A percentile compares a stretch with the other conserved stretches of the same genome.
phyloP scores from a whole-genome alignment of 1,140 invertebrate species.

The Helicoverpa zea region DNA sequence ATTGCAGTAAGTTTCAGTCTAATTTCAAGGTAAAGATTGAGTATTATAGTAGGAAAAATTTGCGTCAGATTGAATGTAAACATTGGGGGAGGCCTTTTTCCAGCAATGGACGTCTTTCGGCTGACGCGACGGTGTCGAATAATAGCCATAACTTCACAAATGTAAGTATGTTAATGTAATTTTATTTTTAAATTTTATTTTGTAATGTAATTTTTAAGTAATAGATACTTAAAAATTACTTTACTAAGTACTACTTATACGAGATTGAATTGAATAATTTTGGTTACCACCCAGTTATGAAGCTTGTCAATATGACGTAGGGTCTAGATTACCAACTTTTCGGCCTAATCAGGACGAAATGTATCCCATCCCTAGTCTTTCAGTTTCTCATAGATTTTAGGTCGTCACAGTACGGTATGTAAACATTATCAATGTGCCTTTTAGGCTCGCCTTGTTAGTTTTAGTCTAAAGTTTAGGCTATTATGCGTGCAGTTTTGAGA shows the following conservation, averaged over 20 bases:
- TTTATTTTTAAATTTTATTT: too few species aligned
- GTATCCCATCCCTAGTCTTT: background rate
- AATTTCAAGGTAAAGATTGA: background rate
- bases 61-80: background rate
- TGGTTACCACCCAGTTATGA: too few species aligned
- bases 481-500: background rate
- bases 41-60: background rate
- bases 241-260: too few species aligned
- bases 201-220: too few species aligned
- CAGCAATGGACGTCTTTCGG: too few species aligned
- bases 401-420: constrained; percentile 25
- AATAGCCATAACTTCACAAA: too few species aligned
- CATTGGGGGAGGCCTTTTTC: too few species aligned
- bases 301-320: too few species aligned
- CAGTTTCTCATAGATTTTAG: constrained; percentile 14
- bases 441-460: constrained; percentile 21
- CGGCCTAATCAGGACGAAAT: background rate
- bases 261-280: too few species aligned
- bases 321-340: background rate
- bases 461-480: background rate
- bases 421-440: constrained; percentile 28
- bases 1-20: background rate
- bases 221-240: too few species aligned
- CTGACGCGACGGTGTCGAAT: too few species aligned
- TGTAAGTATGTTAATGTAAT: too few species aligned